Conservation (phyloP, 2,888 invertebrate species). For the Chloroclysta siterata region DNA sequence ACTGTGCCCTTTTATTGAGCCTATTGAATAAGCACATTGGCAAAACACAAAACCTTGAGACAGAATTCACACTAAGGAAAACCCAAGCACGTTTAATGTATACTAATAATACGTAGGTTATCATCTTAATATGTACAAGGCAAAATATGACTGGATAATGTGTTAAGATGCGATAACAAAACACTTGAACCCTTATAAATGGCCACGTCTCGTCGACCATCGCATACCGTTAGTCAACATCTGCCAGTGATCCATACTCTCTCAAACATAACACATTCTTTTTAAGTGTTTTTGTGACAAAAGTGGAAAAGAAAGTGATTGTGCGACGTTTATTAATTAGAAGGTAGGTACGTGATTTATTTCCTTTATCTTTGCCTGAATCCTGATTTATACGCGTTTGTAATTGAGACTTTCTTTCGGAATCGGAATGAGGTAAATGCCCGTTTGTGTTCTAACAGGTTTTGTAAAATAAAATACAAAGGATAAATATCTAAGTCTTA, state of each 20-base stretch:
- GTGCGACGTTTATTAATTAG: constrained; percentile 30
- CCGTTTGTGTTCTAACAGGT: neutral
- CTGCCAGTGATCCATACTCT: constrained; percentile 19
- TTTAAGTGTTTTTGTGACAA: constrained; percentile 15
- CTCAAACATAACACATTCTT: constrained; percentile 23
- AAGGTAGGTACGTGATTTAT: constrained; percentile 43
- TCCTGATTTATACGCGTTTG: constrained; percentile 28
- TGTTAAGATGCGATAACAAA: neutral
- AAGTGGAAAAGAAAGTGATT: constrained; percentile 24
- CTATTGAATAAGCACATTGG: neutral
- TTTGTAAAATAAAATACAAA: neutral
- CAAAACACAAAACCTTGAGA: neutral
- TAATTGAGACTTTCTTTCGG: constrained; percentile 26
- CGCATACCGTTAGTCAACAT: constrained; percentile 9
- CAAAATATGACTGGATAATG: neutral
- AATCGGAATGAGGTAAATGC: constrained; percentile 17
- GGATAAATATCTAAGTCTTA: neutral
- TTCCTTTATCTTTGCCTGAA: constrained; percentile 28
- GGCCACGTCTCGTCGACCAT: neutral
- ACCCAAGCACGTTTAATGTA: neutral
- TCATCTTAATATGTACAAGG: neutral
- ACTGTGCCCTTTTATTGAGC: neutral
- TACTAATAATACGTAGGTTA: too few species aligned
- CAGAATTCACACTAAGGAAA: neutral
- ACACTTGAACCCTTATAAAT: neutral